Evolutionary conservation across 2,888 invertebrate genomes (phyloP).

Genomic region (Gibbula magus): DNA sequence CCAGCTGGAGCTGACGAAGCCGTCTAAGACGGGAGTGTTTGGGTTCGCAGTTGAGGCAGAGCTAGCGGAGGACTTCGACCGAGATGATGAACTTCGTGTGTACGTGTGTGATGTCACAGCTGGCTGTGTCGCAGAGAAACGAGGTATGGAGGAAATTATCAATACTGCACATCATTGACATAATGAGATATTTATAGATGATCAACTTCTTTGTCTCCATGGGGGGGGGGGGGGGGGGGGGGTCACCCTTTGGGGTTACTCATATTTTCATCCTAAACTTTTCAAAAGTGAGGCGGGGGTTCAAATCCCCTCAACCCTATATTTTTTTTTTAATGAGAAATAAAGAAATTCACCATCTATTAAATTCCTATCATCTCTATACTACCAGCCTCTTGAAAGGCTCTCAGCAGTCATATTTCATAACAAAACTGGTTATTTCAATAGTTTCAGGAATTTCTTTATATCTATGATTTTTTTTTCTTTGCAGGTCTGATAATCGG

Average conservation of each 20-base stretch:
- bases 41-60: conserved; percentile 98
- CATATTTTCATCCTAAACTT: too few species aligned
- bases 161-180: too few species aligned
- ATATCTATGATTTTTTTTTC: neutral
- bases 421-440: neutral
- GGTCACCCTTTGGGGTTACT: too few species aligned
- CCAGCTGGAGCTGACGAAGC: conserved; percentile 94
- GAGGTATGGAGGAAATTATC: conserved; percentile 80
- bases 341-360: too few species aligned
- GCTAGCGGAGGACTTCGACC: conserved; percentile 94
- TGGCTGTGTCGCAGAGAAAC: conserved; percentile 95
- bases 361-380: neutral
- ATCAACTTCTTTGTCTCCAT: too few species aligned
- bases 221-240: too few species aligned
- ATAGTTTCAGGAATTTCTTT: neutral
- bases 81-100: conserved; percentile 97
- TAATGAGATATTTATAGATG: too few species aligned
- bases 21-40: conserved; percentile 95
- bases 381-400: neutral
- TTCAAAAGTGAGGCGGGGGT: neutral
- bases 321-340: too few species aligned
- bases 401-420: neutral
- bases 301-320: too few species aligned
- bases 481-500: conserved; percentile 92
- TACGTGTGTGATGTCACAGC: conserved; percentile 97